These are phyloP conservation scores for Syngnathus acus DNA, from an alignment of 2,797 vertebrate genomes.

Conservation along the genomic window DNA sequence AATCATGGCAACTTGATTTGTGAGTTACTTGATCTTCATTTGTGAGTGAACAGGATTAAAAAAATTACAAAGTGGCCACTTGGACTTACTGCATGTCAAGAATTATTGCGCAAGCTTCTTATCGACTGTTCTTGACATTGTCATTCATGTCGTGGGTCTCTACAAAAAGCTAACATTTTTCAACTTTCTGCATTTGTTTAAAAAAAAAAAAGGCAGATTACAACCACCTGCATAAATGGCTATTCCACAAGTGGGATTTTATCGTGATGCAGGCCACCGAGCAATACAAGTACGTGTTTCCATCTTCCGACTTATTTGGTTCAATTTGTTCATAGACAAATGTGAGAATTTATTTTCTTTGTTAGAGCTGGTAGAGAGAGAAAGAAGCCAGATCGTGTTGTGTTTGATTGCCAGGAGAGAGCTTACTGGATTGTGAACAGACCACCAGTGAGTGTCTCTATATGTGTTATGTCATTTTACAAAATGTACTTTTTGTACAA, in stretches of 20 bases:
- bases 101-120: too few relatives aligned
- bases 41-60: background rate
- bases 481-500: background rate
- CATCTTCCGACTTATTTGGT: background rate
- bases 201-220: slow-evolving; percentile 82
- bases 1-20: background rate
- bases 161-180: background rate
- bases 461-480: background rate
- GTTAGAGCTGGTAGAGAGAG: slow-evolving; percentile 81
- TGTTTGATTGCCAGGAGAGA: slow-evolving; percentile 91
- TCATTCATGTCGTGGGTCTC: background rate
- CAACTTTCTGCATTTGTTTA: background rate
- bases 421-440: slow-evolving; percentile 90
- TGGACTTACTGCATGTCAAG: background rate
- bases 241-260: slow-evolving; percentile 98
- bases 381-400: slow-evolving; percentile 82
- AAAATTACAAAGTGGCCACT: background rate
- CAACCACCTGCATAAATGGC: slow-evolving; percentile 82
- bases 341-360: background rate
- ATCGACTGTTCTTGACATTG: background rate
- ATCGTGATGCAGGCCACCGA: slow-evolving; percentile 92
- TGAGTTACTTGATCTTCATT: background rate
- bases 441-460: slow-evolving; percentile 78
- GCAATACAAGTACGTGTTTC: slow-evolving; percentile 81
- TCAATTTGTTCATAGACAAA: background rate